phyloP scores from a whole-genome alignment of 2,113 vertebrate species.

The Pseudorasbora parva region DNA sequence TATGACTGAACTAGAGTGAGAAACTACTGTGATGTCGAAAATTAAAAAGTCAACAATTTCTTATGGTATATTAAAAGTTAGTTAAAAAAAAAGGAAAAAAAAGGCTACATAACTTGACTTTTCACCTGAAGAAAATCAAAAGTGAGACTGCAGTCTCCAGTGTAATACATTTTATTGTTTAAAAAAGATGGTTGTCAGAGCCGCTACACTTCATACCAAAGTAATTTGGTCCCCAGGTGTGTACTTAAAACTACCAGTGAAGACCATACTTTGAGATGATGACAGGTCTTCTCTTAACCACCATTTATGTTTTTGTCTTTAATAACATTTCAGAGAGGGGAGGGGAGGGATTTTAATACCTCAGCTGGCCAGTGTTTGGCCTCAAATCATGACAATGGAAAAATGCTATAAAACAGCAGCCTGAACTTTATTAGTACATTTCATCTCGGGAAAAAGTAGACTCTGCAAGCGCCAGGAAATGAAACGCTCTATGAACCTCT shows the following conservation, averaged over 20 bases:
- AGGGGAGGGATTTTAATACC: not conserved
- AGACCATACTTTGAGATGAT: not conserved
- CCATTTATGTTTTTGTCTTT: constrained; percentile 39
- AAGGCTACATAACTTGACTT: constrained; percentile 5
- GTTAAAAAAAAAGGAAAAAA: not conserved
- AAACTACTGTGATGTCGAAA: not conserved
- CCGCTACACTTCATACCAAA: not conserved
- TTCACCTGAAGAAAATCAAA: not conserved
- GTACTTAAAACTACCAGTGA: constrained; percentile 20
- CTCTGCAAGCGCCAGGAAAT: not conserved
- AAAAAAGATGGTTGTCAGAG: constrained; percentile 27
- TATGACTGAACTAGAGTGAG: not conserved
- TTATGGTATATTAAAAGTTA: not conserved
- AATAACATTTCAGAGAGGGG: constrained; percentile 13
- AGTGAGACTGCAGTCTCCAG: not conserved
- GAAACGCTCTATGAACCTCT: not conserved
- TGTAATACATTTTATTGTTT: not conserved
- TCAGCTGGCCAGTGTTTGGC: constrained; percentile 17
- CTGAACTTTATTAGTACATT: constrained; percentile 28
- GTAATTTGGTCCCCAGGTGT: constrained; percentile 39
- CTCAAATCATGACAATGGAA: constrained; percentile 32
- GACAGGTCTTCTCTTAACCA: not conserved
- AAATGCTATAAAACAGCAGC: constrained; percentile 21
- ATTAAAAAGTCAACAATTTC: not conserved
- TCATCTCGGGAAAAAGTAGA: constrained; percentile 15